phyloP scores from a whole-genome alignment of 2,888 invertebrate species.

The Mesochorus sp. region DNA sequence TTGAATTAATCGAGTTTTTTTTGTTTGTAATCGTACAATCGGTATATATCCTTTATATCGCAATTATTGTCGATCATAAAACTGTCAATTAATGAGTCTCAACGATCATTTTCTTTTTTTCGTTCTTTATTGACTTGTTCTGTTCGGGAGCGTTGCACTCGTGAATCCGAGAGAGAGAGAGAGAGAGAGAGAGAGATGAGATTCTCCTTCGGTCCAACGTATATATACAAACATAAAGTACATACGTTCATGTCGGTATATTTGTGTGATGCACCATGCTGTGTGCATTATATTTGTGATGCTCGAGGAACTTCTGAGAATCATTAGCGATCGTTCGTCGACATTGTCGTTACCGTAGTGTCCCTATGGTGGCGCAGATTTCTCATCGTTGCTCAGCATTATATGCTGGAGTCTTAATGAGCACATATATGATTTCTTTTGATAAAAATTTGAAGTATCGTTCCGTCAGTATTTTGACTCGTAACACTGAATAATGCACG shows the following conservation, averaged over 20 bases:
- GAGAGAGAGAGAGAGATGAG: no score
- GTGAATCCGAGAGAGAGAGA: slow-evolving; percentile 14
- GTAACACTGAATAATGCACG: no score
- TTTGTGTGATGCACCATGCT: no score
- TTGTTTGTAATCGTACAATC: no score
- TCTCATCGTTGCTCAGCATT: slow-evolving; percentile 16
- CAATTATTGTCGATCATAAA: slow-evolving; percentile 44
- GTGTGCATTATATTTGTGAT: slow-evolving; percentile 34
- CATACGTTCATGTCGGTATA: no score
- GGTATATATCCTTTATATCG: no score
- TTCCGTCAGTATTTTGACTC: no score
- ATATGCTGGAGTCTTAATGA: no score
- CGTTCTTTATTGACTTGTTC: slow-evolving; percentile 10
- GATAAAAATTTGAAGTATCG: no score
- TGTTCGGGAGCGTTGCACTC: slow-evolving; percentile 9
- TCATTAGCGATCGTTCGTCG: slow-evolving; percentile 45
- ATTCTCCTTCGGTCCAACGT: background rate
- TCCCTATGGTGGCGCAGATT: slow-evolving; percentile 2
- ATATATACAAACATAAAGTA: no score
- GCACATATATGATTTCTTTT: no score
- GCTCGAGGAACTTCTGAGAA: slow-evolving; percentile 42
- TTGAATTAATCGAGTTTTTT: no score
- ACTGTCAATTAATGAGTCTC: slow-evolving; percentile 33
- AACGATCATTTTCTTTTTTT: slow-evolving; percentile 1
- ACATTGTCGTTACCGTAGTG: background rate